These are phyloP conservation scores for Dicrurus megarhynchus DNA, from an alignment of 2,113 vertebrate genomes.

Conservation along the genomic window DNA sequence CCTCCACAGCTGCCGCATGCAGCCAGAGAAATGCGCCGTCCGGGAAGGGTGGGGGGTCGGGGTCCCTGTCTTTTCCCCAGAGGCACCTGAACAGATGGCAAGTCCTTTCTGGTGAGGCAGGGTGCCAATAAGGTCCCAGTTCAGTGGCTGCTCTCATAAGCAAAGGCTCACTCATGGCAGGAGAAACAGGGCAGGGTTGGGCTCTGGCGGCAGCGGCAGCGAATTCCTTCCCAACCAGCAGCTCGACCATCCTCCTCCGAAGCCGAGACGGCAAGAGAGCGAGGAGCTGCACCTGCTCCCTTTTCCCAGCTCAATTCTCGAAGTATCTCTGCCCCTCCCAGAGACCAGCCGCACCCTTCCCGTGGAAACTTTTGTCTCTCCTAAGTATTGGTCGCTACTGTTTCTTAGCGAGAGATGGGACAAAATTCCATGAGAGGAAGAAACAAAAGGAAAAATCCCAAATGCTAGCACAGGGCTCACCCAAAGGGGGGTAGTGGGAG, in stretches of 20 bases:
- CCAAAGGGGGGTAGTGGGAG: neutral
- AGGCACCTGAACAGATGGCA: neutral
- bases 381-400: neutral
- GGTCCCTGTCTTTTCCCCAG: neutral
- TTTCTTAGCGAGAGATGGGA: neutral
- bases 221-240: neutral
- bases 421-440: neutral
- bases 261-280: neutral
- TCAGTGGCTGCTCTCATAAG: neutral
- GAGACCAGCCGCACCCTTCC: neutral
- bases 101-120: neutral
- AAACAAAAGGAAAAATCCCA: neutral
- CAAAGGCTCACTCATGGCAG: no score
- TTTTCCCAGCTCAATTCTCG: neutral
- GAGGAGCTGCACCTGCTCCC: neutral
- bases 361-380: neutral
- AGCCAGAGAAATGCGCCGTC: neutral
- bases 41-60: neutral
- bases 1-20: neutral
- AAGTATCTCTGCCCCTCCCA: neutral
- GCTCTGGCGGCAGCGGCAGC: neutral
- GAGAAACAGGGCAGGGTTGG: neutral
- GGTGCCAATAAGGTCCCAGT: neutral
- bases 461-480: neutral
- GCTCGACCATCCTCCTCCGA: rapidly evolving